Base-by-base conservation (phyloP, 2,113 vertebrate genomes). In the Alethe diademata region DNA sequence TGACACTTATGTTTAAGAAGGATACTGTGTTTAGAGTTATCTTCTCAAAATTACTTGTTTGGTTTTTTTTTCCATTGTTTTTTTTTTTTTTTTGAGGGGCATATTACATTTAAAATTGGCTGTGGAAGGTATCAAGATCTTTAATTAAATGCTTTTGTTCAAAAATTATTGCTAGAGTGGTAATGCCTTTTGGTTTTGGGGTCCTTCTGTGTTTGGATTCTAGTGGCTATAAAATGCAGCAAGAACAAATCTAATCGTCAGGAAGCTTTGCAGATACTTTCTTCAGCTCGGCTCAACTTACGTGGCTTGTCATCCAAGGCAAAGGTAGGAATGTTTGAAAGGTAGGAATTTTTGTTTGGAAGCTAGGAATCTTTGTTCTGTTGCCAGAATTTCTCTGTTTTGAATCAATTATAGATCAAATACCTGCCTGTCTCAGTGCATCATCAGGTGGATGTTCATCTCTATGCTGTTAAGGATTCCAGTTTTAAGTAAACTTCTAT, bases 201-300 rank as follows among this genome's bases (percentile, higher is more conserved):
- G 12, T 47, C 20, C 23, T 65, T 69, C 45, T 86, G 3, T 93
- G 24, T 95, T 94, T 97, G 75, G 71, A 72, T 97, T 98, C 42
- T 96, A 99, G 99, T 99, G 96, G 97, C 98, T 85, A 88, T 99
- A 86, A 98, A 97, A 83, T 99, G 98, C 98, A 98, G 98, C 95
- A 97, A 98, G 96, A 98, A 47, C 85, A 99, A 99, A 95, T 92
- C 86, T 22, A 98, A 97, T 92, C 96, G 94, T 50, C 96, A 98
- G 93, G 99, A 99, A 96, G 99, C 98, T 83, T 90, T 99, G 17
- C 99, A 98, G 96, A 96, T 98, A 84, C 97, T 99, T 69, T 99
- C 99, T 69, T 99, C 99, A 36, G 97, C 98, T 91, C 99, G 99
- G 19, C 99, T 99, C 93, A 99, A 98, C 67, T 98, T 99, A 84